Conservation (phyloP, 2,888 invertebrate genomes). For the Luperina testacea region DNA sequence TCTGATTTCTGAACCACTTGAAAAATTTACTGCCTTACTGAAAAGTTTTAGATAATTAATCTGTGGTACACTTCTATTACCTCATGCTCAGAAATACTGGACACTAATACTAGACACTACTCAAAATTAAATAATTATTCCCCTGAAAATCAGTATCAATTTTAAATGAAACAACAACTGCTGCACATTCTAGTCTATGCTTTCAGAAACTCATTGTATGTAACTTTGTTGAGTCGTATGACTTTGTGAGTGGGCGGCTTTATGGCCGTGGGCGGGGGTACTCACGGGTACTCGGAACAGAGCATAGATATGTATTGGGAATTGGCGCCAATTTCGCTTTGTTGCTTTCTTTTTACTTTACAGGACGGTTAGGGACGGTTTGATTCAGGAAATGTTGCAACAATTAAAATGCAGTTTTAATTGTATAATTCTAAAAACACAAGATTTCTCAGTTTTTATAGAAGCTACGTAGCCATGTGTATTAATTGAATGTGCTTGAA, state of each 20-base stretch:
- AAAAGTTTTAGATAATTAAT: not conserved
- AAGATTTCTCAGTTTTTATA: too few relatives aligned
- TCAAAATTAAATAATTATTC: not conserved
- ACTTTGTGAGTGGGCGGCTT: slow-evolving; percentile 57
- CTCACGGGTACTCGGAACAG: slow-evolving; percentile 58
- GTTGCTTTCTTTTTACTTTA: slow-evolving; percentile 43
- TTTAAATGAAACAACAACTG: not conserved
- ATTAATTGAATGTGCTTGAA: too few relatives aligned
- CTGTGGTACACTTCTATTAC: not conserved
- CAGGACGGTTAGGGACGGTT: slow-evolving; percentile 10
- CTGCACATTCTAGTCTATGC: slow-evolving; percentile 22
- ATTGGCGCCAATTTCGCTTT: slow-evolving; percentile 74
- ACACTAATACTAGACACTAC: not conserved
- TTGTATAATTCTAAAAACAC: slow-evolving; percentile 5
- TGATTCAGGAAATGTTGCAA: not conserved
- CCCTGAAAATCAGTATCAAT: not conserved
- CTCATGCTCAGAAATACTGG: not conserved
- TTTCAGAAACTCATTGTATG: slow-evolving; percentile 31
- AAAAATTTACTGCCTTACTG: not conserved
- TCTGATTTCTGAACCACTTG: not conserved
- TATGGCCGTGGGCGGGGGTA: slow-evolving; percentile 58
- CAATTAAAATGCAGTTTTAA: not conserved
- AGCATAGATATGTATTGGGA: slow-evolving; percentile 72
- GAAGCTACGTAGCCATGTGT: too few relatives aligned
- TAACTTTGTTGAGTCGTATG: slow-evolving; percentile 41